Evolutionary conservation across 2,113 vertebrate species (phyloP), one percentile per base, ranked within the genome.

Genomic region (Trichomycterus rosablanca): DNA sequence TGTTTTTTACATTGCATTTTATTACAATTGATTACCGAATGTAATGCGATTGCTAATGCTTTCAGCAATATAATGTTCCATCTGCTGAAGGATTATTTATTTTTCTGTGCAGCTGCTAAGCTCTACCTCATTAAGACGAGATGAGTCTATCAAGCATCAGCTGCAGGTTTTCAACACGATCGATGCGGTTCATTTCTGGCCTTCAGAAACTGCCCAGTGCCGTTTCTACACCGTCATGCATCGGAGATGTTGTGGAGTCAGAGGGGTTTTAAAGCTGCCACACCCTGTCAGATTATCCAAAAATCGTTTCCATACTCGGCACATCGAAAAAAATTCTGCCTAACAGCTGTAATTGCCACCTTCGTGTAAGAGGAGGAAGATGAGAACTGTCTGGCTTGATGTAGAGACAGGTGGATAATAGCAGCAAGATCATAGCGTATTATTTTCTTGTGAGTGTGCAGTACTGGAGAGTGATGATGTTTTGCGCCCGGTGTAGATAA

Each of bases 21-120:
- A n/a, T n/a, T n/a, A n/a, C n/a, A n/a, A n/a, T n/a, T n/a, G n/a
- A n/a, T n/a, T 76, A 58, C 52, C 60, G 64, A 73, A 67, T 57
- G 43, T n/a, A n/a, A n/a, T n/a, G n/a, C n/a, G n/a, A n/a, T n/a
- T n/a, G n/a, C n/a, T n/a, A n/a, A n/a, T n/a, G 54, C 58, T 50
- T 64, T 76, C 59, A 67, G 66, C 50, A 63, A 57, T 37, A 69
- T 45, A 50, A 59, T 32, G 52, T 63, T 73, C 44, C 56, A 65
- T 73, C 59, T 68, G 56, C 24, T 56, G 44, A 50, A 57, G 44
- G 49, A 56, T 62, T 43, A 28, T 59, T 63, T 28, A 28, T 58
- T 26, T 46, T 24, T 24, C 40, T 11, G 43, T 55, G 37, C 16
- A 43, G 61, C 22, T 11, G 50, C 14, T 35, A 26, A 60, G 57